Evolutionary conservation across 53 echinoderm and acorn worm species (phyloP).

Genomic region (Patiria pectinifera): DNA sequence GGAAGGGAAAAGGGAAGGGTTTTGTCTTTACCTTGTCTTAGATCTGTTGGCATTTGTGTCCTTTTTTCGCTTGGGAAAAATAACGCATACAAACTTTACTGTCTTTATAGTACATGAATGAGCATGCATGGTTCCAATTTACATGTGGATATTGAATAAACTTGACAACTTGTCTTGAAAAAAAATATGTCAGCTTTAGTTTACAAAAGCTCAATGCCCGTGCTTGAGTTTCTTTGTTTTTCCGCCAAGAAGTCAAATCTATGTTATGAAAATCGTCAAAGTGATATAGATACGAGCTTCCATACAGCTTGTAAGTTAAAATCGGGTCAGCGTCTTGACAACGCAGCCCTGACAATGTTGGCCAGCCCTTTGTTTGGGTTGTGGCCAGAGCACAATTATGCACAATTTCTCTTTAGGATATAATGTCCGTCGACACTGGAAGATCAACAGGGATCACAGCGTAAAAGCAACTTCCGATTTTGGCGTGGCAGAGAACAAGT

Average conservation of each 20-base stretch:
- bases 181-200: no score
- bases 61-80: not conserved
- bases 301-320: not conserved
- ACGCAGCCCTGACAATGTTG: constrained; percentile 23
- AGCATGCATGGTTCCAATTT: not conserved
- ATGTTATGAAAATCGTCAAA: no score
- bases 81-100: not conserved
- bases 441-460: constrained; percentile 23
- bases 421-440: constrained; percentile 35
- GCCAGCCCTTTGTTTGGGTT: not conserved
- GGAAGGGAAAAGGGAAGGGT: not conserved
- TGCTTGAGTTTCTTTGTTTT: no score
- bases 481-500: not conserved
- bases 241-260: no score
- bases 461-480: constrained; percentile 3
- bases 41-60: not conserved
- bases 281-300: not conserved
- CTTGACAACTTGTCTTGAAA: no score
- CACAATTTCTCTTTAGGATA: constrained; percentile 5
- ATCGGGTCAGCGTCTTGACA: not conserved
- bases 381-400: no score
- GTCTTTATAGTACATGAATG: not conserved
- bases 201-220: no score
- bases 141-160: no score
- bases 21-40: not conserved